These are phyloP conservation scores for Diglossa cyanea DNA, from an alignment of 2,797 vertebrate species.

Conservation along the genomic window DNA sequence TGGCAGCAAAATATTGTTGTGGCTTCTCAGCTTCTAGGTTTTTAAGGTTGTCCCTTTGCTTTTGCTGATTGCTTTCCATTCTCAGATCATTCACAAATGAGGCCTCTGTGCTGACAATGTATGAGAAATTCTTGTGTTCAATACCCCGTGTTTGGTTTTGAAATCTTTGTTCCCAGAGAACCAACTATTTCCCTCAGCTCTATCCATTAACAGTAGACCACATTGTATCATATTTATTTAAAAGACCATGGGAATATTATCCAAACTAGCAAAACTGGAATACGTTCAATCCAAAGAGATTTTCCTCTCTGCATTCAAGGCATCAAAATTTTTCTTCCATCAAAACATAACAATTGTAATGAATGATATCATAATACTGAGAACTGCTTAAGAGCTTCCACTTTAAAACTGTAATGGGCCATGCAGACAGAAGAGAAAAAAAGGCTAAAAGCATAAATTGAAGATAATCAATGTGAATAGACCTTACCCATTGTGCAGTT, in stretches of 20 bases:
- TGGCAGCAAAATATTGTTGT: neutral
- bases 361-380: conserved; percentile 86
- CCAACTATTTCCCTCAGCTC: neutral
- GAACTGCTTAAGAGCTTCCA: conserved; percentile 86
- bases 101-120: neutral
- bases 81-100: neutral
- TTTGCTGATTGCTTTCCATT: neutral
- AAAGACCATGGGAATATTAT: conserved; percentile 40
- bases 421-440: conserved; percentile 82
- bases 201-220: conserved; percentile 20
- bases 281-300: neutral
- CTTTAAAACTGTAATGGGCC: conserved; percentile 90
- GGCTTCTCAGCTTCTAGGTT: neutral
- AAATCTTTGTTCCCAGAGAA: conserved; percentile 31
- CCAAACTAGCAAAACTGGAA: conserved; percentile 48
- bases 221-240: conserved; percentile 34
- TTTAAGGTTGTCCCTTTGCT: neutral
- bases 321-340: conserved; percentile 68
- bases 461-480: conserved; percentile 76
- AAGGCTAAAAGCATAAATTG: conserved; percentile 75
- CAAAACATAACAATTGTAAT: conserved; percentile 72
- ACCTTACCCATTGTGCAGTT: conserved; percentile 70
- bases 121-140: neutral
- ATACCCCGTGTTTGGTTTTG: neutral
- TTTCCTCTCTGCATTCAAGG: conserved; percentile 32